Base-by-base conservation (phyloP, 2,888 invertebrate species). In the Agriotes lineatus region DNA sequence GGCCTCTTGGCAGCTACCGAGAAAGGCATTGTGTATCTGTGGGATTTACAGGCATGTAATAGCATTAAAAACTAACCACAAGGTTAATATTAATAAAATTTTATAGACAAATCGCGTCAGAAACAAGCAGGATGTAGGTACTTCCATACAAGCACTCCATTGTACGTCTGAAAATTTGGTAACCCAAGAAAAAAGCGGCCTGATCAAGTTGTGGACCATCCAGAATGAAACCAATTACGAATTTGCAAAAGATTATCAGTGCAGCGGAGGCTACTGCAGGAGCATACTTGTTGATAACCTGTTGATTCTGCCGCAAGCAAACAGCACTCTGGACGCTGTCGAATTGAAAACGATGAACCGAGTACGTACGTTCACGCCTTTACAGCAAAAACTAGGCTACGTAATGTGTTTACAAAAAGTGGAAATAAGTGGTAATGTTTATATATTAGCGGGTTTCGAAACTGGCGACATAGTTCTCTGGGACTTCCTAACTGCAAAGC, bases 151-250 rank as follows among this genome's bases (percentile, higher is more conserved):
- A 77, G 87, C 88, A 70, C 83, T 92, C 73, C 86, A 88, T 76
- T 89, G 89, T 78, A 86, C 90, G 2, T 85, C 85, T 63, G 85
- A 86, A 62, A 86, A 88, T 72, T 86, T 93, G 72, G 86, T 93
- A 74, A 90, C 92, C 6, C 93, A 93, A 84, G 91, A 92, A 81
- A 94, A 93, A 82, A 90, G 88, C 69, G 93, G 93, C 71, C 84
- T 85, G 57, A 86, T 90, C 44, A 91, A 91, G 83, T 83, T 91
- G 72, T 93, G 92, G 88, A 85, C 87, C 73, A 85, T 87, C 74
- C 74, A 77, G 56, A 85, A 87, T 67, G 89, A 88, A 76, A 84
- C 85, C 4, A 89, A 90, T 64, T 92, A 91, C 68, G 85, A 87
- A 67, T 85, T 89, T 70, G 84, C 87, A 33, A 86, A 87, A 68